Evolutionary conservation across 2,113 vertebrate species (phyloP).

Genomic region (Acinonyx jubatus): DNA sequence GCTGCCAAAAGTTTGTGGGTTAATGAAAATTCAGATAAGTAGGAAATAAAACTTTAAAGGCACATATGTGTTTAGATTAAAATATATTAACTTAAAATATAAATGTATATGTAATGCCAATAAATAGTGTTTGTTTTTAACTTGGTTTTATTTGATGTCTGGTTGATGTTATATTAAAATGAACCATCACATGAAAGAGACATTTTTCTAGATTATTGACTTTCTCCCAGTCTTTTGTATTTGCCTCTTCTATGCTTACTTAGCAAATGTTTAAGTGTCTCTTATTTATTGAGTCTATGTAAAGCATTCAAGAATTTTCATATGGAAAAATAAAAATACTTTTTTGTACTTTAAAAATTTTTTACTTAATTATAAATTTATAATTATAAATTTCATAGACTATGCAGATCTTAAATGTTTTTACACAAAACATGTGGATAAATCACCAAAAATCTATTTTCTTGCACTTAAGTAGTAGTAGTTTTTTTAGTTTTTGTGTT

Average conservation of each 20-base stretch:
- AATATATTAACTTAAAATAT: background rate
- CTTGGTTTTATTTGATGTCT: background rate
- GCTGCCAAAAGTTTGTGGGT: background rate
- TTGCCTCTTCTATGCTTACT: background rate
- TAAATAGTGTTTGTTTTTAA: background rate
- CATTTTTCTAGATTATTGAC: background rate
- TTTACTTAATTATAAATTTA: background rate
- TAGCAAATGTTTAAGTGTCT: background rate
- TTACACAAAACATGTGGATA: background rate
- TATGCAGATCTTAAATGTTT: background rate
- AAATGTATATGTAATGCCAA: background rate
- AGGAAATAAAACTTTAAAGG: background rate
- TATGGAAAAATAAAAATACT: background rate
- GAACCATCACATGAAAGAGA: background rate
- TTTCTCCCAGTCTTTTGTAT: background rate
- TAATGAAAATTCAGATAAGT: constrained; percentile 2
- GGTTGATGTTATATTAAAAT: background rate
- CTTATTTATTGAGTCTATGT: background rate
- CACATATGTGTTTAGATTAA: background rate
- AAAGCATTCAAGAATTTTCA: background rate
- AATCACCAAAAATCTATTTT: background rate
- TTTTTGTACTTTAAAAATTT: background rate
- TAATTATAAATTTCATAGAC: background rate
- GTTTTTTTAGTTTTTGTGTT: background rate
- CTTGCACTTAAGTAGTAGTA: background rate